Percentiles rank a stretch among this genome's conserved stretches.
Conservation (phyloP, 2,888 invertebrate species). For the Cerastis leucographa region DNA sequence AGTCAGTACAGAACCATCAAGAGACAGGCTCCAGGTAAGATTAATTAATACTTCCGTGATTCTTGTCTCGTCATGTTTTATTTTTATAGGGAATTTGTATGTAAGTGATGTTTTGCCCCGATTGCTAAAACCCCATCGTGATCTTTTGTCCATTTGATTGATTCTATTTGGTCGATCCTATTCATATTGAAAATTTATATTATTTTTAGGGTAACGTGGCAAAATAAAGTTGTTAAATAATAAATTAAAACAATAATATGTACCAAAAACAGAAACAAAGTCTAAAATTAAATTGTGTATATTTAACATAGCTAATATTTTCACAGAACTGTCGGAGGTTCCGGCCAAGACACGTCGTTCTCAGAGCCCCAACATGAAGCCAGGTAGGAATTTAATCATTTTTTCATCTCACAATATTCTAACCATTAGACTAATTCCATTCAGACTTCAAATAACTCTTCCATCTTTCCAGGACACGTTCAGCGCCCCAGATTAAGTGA, state of each 20-base stretch:
- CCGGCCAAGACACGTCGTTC: slow-evolving; percentile 72
- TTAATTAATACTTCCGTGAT: slow-evolving; percentile 13
- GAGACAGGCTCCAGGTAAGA: slow-evolving; percentile 81
- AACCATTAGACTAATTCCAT: background rate
- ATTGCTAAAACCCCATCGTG: background rate
- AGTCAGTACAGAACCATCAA: slow-evolving; percentile 74
- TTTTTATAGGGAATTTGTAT: background rate
- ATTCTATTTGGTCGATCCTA: background rate
- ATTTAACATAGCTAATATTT: slow-evolving; percentile 57
- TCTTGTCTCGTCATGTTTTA: background rate
- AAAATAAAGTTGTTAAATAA: background rate
- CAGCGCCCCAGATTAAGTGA: slow-evolving; percentile 56
- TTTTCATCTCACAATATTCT: background rate
- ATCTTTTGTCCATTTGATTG: background rate
- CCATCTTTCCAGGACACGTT: slow-evolving; percentile 63
- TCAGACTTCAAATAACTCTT: slow-evolving; percentile 35
- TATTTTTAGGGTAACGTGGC: background rate
- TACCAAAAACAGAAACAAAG: background rate
- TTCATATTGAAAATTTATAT: background rate
- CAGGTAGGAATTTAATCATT: slow-evolving; percentile 61
- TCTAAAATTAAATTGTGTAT: background rate
- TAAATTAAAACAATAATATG: background rate
- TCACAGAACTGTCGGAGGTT: slow-evolving; percentile 75
- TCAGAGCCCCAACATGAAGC: slow-evolving; percentile 50
- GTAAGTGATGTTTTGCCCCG: background rate